A percentile compares a stretch with the other conserved stretches of the same genome.
phyloP scores from a whole-genome alignment of 1,140 invertebrate species.

The Orius laevigatus region DNA sequence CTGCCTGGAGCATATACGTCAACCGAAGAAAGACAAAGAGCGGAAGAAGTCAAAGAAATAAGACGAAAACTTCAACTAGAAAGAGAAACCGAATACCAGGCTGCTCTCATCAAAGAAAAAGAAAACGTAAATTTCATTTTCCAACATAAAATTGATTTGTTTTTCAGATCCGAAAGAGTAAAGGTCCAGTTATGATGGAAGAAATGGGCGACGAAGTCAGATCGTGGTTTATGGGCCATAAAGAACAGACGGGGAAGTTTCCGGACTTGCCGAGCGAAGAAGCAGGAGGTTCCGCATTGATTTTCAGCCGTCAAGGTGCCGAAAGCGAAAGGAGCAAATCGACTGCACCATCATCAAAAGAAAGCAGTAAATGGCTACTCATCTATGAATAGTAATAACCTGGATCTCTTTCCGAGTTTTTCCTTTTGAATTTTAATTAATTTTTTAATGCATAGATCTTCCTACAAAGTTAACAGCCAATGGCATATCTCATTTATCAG shows the following conservation, averaged over 20 bases:
- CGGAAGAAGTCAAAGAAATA: constrained; percentile 35
- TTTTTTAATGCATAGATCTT: not conserved
- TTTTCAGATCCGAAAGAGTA: constrained; percentile 36
- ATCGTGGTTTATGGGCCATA: constrained; percentile 62
- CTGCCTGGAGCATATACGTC: constrained; percentile 26
- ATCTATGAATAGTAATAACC: too few species aligned
- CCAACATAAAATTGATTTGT: not conserved
- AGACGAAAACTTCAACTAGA: constrained; percentile 42
- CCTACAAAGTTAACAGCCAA: not conserved
- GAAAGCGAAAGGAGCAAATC: constrained; percentile 50
- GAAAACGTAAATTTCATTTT: constrained; percentile 24
- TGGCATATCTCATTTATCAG: constrained; percentile 16
- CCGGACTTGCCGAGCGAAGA: constrained; percentile 83
- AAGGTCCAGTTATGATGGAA: constrained; percentile 51
- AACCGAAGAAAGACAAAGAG: constrained; percentile 24
- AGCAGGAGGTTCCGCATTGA: constrained; percentile 64
- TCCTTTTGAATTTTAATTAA: not conserved
- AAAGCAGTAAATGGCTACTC: constrained; percentile 46
- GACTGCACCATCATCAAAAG: constrained; percentile 54
- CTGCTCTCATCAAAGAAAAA: constrained; percentile 36
- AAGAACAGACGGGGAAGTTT: constrained; percentile 63
- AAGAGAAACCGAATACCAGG: constrained; percentile 41
- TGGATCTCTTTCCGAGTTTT: not conserved
- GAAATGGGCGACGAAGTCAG: constrained; percentile 72
- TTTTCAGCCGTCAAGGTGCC: constrained; percentile 43